Evolutionary conservation across 2,888 invertebrate genomes (phyloP).

Genomic region (Limnephilus auricula): DNA sequence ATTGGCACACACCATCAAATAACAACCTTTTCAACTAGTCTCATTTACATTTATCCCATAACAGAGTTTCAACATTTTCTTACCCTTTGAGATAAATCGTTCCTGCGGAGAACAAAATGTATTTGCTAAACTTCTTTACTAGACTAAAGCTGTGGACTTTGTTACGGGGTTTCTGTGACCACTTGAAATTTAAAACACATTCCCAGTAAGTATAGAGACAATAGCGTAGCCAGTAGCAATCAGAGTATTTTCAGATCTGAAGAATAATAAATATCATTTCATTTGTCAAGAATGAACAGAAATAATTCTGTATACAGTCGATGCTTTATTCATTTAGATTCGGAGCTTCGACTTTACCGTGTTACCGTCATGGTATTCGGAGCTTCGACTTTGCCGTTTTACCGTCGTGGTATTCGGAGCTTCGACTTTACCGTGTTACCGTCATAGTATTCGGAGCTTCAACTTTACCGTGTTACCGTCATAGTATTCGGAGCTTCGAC

Average conservation of each 20-base stretch:
- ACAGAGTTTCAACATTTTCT: constrained; percentile 3
- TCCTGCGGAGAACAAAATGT: not conserved
- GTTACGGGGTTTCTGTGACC: not conserved
- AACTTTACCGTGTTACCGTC: too few relatives aligned
- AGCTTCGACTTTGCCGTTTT: too few relatives aligned
- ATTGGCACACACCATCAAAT: too few relatives aligned
- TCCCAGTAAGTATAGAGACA: not conserved
- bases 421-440: too few relatives aligned
- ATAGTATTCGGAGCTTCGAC: not conserved
- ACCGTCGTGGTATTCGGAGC: not conserved
- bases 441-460: not conserved
- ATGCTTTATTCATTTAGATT: not conserved
- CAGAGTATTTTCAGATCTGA: not conserved
- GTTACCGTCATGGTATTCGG: not conserved
- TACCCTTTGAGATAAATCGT: constrained; percentile 9
- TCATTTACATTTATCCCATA: too few relatives aligned
- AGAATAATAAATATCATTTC: not conserved
- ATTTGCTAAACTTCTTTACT: not conserved
- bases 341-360: not conserved
- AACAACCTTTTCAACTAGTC: too few relatives aligned
- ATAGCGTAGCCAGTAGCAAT: too few relatives aligned
- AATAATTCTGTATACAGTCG: not conserved
- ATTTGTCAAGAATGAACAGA: not conserved
- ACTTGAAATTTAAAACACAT: constrained; percentile 14
- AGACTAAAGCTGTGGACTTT: not conserved